Percentiles rank a stretch among this genome's conserved stretches.
Evolutionary conservation across 2,888 invertebrate genomes (phyloP).

Genomic region (Thalpophila matura): DNA sequence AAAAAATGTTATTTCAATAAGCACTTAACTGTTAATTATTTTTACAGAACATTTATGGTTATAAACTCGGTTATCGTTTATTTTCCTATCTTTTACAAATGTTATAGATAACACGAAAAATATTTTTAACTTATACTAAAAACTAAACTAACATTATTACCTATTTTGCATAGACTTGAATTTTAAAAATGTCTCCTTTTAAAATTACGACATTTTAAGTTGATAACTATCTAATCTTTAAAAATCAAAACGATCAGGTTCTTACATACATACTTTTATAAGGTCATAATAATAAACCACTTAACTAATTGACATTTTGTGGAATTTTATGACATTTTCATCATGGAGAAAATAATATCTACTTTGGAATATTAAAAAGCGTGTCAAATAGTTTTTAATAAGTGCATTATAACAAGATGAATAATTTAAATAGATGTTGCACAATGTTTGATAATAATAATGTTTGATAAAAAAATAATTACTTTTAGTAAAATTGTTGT

Average conservation of each 20-base stretch:
- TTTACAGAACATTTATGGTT: no score
- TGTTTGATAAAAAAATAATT: no score
- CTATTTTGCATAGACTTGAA: background rate
- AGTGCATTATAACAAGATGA: no score
- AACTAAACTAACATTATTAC: background rate
- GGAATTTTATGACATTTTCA: conserved; percentile 24
- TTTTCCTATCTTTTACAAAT: no score
- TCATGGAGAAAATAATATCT: conserved; percentile 16
- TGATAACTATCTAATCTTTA: conserved; percentile 30
- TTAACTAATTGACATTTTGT: conserved; percentile 22
- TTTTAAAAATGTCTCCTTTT: conserved; percentile 1
- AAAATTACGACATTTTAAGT: background rate
- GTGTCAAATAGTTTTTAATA: background rate
- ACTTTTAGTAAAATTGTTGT: no score
- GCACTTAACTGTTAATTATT: background rate
- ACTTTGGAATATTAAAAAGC: conserved; percentile 6
- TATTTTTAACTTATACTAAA: conserved; percentile 9
- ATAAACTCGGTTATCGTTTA: no score
- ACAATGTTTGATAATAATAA: background rate
- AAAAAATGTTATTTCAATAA: background rate
- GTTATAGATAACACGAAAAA: no score
- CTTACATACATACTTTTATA: conserved; percentile 16
- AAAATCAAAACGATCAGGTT: conserved; percentile 14
- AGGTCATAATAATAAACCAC: conserved; percentile 12
- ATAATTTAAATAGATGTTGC: background rate